Conservation (phyloP, 2,888 invertebrate species). For the Ophraella communa region DNA sequence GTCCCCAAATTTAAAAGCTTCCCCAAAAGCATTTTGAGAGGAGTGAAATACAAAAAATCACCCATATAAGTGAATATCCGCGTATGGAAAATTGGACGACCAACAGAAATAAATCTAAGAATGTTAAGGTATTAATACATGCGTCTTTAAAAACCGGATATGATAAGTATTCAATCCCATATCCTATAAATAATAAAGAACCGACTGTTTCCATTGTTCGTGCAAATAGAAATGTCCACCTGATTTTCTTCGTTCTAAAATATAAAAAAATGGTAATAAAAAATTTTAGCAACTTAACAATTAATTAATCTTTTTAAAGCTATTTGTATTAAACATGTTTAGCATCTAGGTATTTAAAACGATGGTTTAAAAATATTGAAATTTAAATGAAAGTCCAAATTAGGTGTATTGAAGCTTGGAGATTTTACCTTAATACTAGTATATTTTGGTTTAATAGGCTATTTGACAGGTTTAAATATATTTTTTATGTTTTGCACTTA, state of each 20-base stretch:
- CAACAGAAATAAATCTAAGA: neutral
- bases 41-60: neutral
- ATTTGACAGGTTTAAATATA: no score
- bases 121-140: neutral
- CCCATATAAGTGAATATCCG: neutral
- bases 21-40: constrained; percentile 52
- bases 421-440: no score
- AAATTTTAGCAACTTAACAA: no score
- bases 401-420: no score
- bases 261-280: neutral
- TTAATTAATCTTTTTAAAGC: no score
- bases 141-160: neutral
- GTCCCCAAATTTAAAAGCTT: constrained; percentile 85
- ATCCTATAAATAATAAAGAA: neutral
- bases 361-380: no score
- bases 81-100: neutral
- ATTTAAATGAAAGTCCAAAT: no score
- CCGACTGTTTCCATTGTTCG: constrained; percentile 74
- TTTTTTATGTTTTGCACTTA: no score
- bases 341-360: no score
- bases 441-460: no score
- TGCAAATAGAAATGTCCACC: constrained; percentile 75
- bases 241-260: constrained; percentile 60
- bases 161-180: neutral
- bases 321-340: no score